phyloP scores from a whole-genome alignment of 2,888 invertebrate species.

The Noctua janthina region DNA sequence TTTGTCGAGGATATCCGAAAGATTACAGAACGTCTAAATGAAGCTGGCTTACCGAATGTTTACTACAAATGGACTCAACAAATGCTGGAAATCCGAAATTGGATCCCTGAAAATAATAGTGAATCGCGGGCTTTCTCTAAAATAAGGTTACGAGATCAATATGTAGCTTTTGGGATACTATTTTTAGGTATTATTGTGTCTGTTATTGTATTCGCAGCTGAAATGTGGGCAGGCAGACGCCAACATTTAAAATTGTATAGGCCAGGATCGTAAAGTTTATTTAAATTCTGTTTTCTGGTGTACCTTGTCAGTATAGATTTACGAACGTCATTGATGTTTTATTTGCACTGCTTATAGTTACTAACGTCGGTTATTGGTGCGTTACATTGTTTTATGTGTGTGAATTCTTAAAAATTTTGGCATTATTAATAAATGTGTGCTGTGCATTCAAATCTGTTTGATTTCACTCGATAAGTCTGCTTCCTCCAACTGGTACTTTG shows the following conservation, averaged over 20 bases:
- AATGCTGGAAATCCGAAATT: conserved; percentile 64
- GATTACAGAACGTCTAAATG: conserved; percentile 72
- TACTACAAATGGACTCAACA: conserved; percentile 77
- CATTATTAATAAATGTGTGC: conserved; percentile 18
- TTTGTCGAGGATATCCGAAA: conserved; percentile 69
- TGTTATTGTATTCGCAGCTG: conserved; percentile 65
- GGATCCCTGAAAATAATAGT: conserved; percentile 28
- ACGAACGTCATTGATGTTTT: background rate
- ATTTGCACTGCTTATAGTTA: conserved; percentile 4
- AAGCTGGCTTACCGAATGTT: conserved; percentile 74
- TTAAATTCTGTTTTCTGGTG: background rate
- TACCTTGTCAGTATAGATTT: background rate
- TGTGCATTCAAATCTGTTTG: conserved; percentile 27
- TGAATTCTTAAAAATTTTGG: background rate
- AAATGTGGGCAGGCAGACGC: conserved; percentile 62
- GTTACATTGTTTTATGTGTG: background rate
- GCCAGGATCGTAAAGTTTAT: background rate
- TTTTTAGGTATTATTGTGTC: conserved; percentile 69
- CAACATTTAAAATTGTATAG: background rate
- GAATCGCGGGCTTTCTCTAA: conserved; percentile 67
- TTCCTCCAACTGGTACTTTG: background rate
- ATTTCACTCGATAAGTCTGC: conserved; percentile 6
- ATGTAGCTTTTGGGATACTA: conserved; percentile 70
- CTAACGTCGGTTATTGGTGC: background rate
- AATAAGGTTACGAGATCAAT: conserved; percentile 65